Base-by-base conservation (phyloP, 2,113 vertebrate species). In the Pionites leucogaster region DNA sequence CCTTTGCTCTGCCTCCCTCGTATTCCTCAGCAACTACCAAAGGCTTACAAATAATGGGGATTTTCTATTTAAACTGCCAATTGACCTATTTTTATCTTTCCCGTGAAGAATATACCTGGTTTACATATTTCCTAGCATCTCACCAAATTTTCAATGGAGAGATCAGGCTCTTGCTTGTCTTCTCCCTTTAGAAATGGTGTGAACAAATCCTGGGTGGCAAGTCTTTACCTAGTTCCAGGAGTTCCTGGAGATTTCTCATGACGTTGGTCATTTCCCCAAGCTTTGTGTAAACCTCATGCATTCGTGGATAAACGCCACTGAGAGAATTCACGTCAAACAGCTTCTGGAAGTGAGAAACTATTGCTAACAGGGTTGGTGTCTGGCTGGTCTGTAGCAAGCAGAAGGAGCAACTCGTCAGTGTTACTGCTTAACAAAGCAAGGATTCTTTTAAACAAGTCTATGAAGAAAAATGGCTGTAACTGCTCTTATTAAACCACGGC, bases 321-420 rank as follows among this genome's bases (percentile, higher is more conserved):
- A 99, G 90, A 62, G 98, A 98, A 65, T 82, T 96, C 22, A 99
- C 98, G 15, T 99, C 99, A 95, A 99, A 99, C 78, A 99, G 68
- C 94, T 98, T 99, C 97, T 99, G 99, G 92, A 99, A 99, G 96
- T 99, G 99, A 69, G 97, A 98, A 53, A 99, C 98, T 82, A 99
- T 98, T 44, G 98, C 97, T 74, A 95, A 96, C 92, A 99, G 97
- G 14, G 98, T 98, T 87, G 98, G 97, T 18, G 90, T 96, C 42
- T 93, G 96, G 85, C 94, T 96, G 59, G 96, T 97, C 99, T 99
- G 89, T 35, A 74, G 53, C 89, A 87, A 93, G 76, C 53, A 92
- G 49, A 70, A 88, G 86, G 46, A 91, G 25, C 9, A 52, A 59
- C 6, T 50, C 5, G 1, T 69, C 42, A 83, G 3, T 7, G 3